These are phyloP conservation scores for Drosophila imparisetae DNA, from an alignment of 2,888 invertebrate species.

Conservation along the genomic window DNA sequence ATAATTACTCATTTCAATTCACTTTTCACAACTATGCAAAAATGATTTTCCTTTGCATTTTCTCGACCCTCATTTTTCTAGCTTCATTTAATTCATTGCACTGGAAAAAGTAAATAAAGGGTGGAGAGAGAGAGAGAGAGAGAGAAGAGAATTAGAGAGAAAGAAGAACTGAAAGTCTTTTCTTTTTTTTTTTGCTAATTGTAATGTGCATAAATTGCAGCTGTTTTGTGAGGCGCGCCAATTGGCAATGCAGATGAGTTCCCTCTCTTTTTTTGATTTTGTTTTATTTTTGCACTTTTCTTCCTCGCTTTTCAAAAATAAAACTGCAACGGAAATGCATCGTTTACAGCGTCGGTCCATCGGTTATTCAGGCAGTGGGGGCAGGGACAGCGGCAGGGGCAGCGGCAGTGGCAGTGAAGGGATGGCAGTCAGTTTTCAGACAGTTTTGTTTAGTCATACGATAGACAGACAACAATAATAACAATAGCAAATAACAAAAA, in stretches of 20 bases:
- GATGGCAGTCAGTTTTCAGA: slow-evolving; percentile 20
- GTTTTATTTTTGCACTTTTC: slow-evolving; percentile 20
- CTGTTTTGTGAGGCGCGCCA: slow-evolving; percentile 53
- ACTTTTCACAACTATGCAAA: slow-evolving; percentile 3
- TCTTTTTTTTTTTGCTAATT: slow-evolving; percentile 48
- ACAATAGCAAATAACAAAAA: slow-evolving; percentile 24
- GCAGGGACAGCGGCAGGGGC: neutral
- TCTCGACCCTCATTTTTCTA: neutral
- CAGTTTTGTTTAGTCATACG: slow-evolving; percentile 63
- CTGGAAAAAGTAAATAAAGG: slow-evolving; percentile 1
- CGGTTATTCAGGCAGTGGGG: slow-evolving; percentile 20
- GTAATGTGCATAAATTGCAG: slow-evolving; percentile 78
- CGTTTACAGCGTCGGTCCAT: slow-evolving; percentile 57
- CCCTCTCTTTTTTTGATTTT: slow-evolving; percentile 3
- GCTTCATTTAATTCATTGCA: slow-evolving; percentile 18
- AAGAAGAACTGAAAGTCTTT: slow-evolving; percentile 52
- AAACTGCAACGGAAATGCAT: slow-evolving; percentile 72
- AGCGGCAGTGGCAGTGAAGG: neutral
- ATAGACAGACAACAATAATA: slow-evolving; percentile 27
- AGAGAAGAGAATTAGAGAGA: slow-evolving; percentile 11
- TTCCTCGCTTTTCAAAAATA: slow-evolving; percentile 42
- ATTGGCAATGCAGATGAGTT: slow-evolving; percentile 79
- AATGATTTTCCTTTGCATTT: slow-evolving; percentile 3
- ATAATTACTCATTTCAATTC: slow-evolving; percentile 21
- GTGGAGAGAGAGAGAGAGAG: slow-evolving; percentile 9